Percentiles rank a stretch among this genome's conserved stretches.
These are phyloP conservation scores for Pogonus chalceus DNA, from an alignment of 1,140 invertebrate species.

Conservation along the genomic window DNA sequence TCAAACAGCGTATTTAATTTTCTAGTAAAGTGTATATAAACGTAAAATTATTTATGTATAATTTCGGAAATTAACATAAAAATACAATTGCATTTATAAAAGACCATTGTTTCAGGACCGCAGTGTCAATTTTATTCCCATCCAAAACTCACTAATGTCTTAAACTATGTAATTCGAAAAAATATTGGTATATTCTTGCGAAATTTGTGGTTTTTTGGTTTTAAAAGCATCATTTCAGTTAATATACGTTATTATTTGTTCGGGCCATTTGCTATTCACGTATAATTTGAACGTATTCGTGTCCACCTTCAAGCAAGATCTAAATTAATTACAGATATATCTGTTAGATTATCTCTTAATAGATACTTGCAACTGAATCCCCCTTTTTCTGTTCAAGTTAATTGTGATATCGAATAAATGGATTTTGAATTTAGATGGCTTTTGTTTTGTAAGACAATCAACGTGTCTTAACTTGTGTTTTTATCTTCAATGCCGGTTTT, in stretches of 20 bases:
- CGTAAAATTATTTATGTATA: no score
- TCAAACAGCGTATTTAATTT: neutral
- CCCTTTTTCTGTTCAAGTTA: no score
- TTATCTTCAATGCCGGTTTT: no score
- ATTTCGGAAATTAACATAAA: neutral
- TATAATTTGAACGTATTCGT: neutral
- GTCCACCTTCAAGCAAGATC: neutral
- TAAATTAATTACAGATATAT: slow-evolving; percentile 8
- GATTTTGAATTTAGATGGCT: no score
- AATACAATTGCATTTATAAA: neutral
- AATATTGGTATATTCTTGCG: slow-evolving; percentile 1
- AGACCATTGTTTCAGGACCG: neutral
- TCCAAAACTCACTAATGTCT: neutral
- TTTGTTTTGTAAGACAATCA: no score
- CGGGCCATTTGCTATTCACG: neutral
- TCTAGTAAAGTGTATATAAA: neutral
- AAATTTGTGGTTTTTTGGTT: slow-evolving; percentile 4
- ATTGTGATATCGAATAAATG: no score
- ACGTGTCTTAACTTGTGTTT: no score
- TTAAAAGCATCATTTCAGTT: neutral
- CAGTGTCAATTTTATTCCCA: neutral
- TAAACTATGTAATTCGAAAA: slow-evolving; percentile 5
- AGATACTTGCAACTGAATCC: neutral
- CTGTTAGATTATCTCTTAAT: slow-evolving; percentile 5
- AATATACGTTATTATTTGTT: neutral